A percentile compares a stretch with the other conserved stretches of the same genome.
Evolutionary conservation across 2,113 vertebrate species (phyloP).

Genomic region (Labrus mixtus): DNA sequence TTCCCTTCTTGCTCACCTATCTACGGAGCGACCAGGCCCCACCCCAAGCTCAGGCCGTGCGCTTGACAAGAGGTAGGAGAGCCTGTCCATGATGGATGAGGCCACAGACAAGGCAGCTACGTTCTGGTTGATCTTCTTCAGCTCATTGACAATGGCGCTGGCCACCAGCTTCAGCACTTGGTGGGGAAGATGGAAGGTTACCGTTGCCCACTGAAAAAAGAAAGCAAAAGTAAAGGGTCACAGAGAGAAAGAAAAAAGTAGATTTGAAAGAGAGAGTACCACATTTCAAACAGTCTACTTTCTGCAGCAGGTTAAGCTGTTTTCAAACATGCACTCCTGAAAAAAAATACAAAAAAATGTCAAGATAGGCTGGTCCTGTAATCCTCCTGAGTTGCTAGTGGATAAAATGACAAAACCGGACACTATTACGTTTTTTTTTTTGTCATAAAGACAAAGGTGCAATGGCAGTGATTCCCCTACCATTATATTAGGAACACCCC

Average conservation of each 20-base stretch:
- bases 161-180: slow-evolving; percentile 96
- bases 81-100: slow-evolving; percentile 98
- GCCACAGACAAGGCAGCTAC: slow-evolving; percentile 98
- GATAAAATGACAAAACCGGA: too few relatives aligned
- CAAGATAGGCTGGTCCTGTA: too few relatives aligned
- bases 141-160: slow-evolving; percentile 95
- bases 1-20: slow-evolving; percentile 85
- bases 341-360: too few relatives aligned
- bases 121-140: slow-evolving; percentile 99
- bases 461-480: too few relatives aligned
- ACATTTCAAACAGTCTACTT: not conserved
- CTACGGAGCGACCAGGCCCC: slow-evolving; percentile 97
- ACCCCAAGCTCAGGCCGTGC: slow-evolving; percentile 96
- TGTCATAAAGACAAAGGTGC: too few relatives aligned
- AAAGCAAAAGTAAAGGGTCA: not conserved
- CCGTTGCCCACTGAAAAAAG: slow-evolving; percentile 93
- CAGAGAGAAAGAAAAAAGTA: not conserved
- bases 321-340: too few relatives aligned
- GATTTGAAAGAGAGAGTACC: too few relatives aligned
- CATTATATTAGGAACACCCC: too few relatives aligned
- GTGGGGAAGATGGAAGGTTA: slow-evolving; percentile 98
- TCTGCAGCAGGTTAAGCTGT: not conserved
- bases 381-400: too few relatives aligned
- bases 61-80: slow-evolving; percentile 99
- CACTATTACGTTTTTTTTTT: too few relatives aligned